Evolutionary conservation across 1,140 invertebrate genomes (phyloP).

Genomic region (Eupeodes corollae): DNA sequence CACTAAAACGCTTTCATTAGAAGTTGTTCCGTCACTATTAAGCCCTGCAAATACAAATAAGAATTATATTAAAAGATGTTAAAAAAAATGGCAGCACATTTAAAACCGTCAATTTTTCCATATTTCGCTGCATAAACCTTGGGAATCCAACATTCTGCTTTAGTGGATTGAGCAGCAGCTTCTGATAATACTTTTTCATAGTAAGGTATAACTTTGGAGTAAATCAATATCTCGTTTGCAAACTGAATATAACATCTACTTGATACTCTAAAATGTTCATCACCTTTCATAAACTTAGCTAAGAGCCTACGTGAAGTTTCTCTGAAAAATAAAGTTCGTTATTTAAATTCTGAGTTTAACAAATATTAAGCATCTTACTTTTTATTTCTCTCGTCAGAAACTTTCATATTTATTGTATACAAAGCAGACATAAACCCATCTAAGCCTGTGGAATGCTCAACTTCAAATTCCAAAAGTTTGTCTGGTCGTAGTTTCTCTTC

Average conservation of each 20-base stretch:
- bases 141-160: slow-evolving; percentile 16
- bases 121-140: slow-evolving; percentile 19
- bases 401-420: slow-evolving; percentile 22
- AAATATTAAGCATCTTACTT: no score
- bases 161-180: slow-evolving; percentile 6
- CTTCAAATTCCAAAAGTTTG: slow-evolving; percentile 10
- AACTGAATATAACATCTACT: slow-evolving; percentile 29
- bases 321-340: background rate
- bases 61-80: background rate
- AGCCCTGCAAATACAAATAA: background rate
- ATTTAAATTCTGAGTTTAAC: no score
- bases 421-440: slow-evolving; percentile 34
- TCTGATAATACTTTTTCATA: slow-evolving; percentile 21
- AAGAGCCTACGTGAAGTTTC: slow-evolving; percentile 12
- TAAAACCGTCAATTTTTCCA: slow-evolving; percentile 17
- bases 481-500: slow-evolving; percentile 18
- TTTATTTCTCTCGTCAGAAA: slow-evolving; percentile 4
- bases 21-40: background rate
- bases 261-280: slow-evolving; percentile 17
- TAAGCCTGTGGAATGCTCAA: slow-evolving; percentile 20
- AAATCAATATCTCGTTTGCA: slow-evolving; percentile 27
- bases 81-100: background rate
- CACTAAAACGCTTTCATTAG: slow-evolving; percentile 9
- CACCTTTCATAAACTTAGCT: slow-evolving; percentile 32
- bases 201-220: slow-evolving; percentile 21